These are phyloP conservation scores for Drosophila fungiperda DNA, from an alignment of 2,888 invertebrate species.

Conservation along the genomic window DNA sequence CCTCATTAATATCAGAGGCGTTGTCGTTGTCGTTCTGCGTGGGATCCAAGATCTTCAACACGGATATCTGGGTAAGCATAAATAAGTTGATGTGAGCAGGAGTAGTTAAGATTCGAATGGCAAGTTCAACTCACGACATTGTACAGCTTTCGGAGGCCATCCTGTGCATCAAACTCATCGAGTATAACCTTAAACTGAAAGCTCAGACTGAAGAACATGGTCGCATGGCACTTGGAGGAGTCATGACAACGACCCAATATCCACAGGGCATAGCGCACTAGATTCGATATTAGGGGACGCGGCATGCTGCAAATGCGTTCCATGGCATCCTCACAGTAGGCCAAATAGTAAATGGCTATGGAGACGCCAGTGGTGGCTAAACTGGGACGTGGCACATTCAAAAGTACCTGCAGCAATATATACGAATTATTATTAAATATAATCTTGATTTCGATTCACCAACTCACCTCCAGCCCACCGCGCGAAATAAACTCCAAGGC, in stretches of 20 bases:
- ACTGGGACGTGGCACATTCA: constrained; percentile 96
- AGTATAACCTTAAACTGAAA: constrained; percentile 97
- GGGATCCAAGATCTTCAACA: constrained; percentile 92
- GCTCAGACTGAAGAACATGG: constrained; percentile 98
- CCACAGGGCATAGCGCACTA: constrained; percentile 97
- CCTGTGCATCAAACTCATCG: constrained; percentile 96
- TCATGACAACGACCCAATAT: constrained; percentile 98
- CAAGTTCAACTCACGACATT: constrained; percentile 88
- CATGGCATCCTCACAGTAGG: constrained; percentile 99
- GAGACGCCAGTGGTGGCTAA: constrained; percentile 98
- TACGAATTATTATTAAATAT: background rate
- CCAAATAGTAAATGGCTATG: constrained; percentile 97
- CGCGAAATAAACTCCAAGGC: constrained; percentile 97
- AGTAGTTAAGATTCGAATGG: background rate
- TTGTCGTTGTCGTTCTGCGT: constrained; percentile 86
- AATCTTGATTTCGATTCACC: background rate
- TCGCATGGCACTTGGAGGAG: constrained; percentile 98
- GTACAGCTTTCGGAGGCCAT: constrained; percentile 96
- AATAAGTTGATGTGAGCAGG: background rate
- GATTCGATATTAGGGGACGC: constrained; percentile 90
- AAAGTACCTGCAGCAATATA: constrained; percentile 87
- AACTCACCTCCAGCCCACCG: constrained; percentile 91
- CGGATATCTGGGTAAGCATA: constrained; percentile 88
- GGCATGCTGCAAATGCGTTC: constrained; percentile 96
- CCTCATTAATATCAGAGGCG: constrained; percentile 90